phyloP scores from a whole-genome alignment of 2,113 vertebrate species.

The Gambusia holbrooki region DNA sequence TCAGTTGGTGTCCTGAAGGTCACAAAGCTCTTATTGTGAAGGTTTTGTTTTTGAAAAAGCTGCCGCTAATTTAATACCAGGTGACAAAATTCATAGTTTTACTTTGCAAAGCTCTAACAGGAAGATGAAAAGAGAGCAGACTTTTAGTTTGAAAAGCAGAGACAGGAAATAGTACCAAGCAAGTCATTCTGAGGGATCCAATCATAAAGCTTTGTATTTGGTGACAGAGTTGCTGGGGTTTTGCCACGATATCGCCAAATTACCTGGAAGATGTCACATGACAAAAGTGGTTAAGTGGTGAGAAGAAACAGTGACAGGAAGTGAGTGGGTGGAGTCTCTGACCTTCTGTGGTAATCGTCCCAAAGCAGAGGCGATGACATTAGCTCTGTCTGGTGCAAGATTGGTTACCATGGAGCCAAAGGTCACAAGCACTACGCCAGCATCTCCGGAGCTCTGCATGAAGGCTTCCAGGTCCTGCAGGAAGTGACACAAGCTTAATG shows the following conservation, averaged over 20 bases:
- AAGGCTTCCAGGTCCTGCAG: conserved; percentile 82
- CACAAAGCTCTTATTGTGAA: neutral
- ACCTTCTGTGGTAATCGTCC: conserved; percentile 87
- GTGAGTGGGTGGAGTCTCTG: neutral
- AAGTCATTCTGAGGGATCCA: conserved; percentile 91
- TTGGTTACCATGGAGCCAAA: conserved; percentile 85
- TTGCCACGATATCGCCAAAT: conserved; percentile 85
- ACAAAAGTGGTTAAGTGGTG: neutral
- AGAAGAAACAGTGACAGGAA: neutral
- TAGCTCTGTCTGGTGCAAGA: conserved; percentile 78
- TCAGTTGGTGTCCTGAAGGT: conserved; percentile 81
- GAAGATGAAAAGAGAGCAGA: neutral
- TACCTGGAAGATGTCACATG: conserved; percentile 73
- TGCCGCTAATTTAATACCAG: neutral
- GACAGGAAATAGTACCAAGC: conserved; percentile 72
- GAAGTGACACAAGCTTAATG: neutral
- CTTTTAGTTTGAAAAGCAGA: neutral
- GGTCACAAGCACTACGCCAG: conserved; percentile 84
- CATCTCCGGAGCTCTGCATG: conserved; percentile 83
- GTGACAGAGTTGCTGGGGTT: conserved; percentile 77
- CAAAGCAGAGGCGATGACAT: conserved; percentile 81
- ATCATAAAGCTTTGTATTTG: conserved; percentile 82
- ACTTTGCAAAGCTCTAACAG: neutral
- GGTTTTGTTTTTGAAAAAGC: neutral
- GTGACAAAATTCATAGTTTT: neutral